Base-by-base conservation (phyloP, 2,113 vertebrate species). In the Lucifuga dentata region DNA sequence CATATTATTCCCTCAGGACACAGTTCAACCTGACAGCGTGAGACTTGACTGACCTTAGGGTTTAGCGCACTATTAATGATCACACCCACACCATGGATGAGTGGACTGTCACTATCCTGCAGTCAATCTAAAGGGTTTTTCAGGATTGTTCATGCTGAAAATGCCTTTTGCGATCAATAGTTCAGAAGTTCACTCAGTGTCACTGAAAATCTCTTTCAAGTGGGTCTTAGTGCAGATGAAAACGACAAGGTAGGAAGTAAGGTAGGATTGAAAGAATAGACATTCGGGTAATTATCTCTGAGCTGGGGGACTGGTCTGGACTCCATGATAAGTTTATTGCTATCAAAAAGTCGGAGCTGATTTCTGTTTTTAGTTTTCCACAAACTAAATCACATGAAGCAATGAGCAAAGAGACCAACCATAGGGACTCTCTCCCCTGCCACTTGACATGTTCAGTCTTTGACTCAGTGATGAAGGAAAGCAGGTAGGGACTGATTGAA, bases 1-100 rank as follows among this genome's bases (percentile, higher is more conserved):
- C 80, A 52, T 61, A 61, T 85, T 68, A 79, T 48, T 77, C 78
- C 83, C 68, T 50, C 64, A 17, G 53, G 78, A 67, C 78, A 10
- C 66, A 32, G 52, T 39, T 69, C 43, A 32, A 15, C 44, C 77
- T 57, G 81, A 79, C 86, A 83, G 86, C 73, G 21, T 78, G 84
- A 78, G 76, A 84, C 80, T 56, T 10, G 41, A 45, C 68, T 71
- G 65, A 85, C 80, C 64, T 46, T 66, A 4, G 73, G 73, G 69
- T 83, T 78, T 72, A 81, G 57, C 74, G 4, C 75, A 51, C 64
- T 39, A 23, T 78, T 86, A 86, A 85, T 67, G 87, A 89, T 81
- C 71, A 26, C 61, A 24, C 72, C 74, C 62, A 43, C 26, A 5
- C 52, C 32, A 45, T 1, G 9, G 41, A 64, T 23, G 26, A 72